phyloP scores from a whole-genome alignment of 1,140 invertebrate species.

The Liolophura sinensis region DNA sequence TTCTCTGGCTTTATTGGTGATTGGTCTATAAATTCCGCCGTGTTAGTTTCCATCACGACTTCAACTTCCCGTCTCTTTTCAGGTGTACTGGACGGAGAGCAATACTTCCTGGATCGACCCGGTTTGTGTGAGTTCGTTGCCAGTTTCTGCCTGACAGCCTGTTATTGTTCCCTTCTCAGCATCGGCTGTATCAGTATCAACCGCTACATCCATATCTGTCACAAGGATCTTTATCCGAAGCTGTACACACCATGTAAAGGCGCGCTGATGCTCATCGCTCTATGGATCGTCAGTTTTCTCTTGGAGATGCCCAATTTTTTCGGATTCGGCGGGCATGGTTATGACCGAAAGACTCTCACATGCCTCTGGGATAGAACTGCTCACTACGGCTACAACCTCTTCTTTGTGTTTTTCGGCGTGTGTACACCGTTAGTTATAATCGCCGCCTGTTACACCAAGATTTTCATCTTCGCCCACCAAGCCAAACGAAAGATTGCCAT shows the following conservation, averaged over 20 bases:
- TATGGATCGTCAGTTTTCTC: slow-evolving; percentile 19
- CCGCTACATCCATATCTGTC: slow-evolving; percentile 23
- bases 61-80: slow-evolving; percentile 1
- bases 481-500: neutral
- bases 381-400: slow-evolving; percentile 18
- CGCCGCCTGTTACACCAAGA: slow-evolving; percentile 14
- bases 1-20: too few species aligned
- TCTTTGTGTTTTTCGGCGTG: slow-evolving; percentile 12
- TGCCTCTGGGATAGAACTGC: slow-evolving; percentile 25
- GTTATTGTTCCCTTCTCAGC: slow-evolving; percentile 17
- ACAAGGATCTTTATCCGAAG: slow-evolving; percentile 11
- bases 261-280: slow-evolving; percentile 5
- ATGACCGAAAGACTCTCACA: slow-evolving; percentile 18
- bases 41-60: neutral
- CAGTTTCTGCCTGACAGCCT: slow-evolving; percentile 18
- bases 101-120: slow-evolving; percentile 13
- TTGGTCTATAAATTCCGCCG: too few species aligned
- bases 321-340: slow-evolving; percentile 24
- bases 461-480: slow-evolving; percentile 4
- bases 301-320: slow-evolving; percentile 28
- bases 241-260: slow-evolving; percentile 12
- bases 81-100: slow-evolving; percentile 19
- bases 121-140: slow-evolving; percentile 19
- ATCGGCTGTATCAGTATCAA: slow-evolving; percentile 21
- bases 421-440: slow-evolving; percentile 10